phyloP scores from a whole-genome alignment of 2,888 invertebrate genomes.

The Athalia circularis region DNA sequence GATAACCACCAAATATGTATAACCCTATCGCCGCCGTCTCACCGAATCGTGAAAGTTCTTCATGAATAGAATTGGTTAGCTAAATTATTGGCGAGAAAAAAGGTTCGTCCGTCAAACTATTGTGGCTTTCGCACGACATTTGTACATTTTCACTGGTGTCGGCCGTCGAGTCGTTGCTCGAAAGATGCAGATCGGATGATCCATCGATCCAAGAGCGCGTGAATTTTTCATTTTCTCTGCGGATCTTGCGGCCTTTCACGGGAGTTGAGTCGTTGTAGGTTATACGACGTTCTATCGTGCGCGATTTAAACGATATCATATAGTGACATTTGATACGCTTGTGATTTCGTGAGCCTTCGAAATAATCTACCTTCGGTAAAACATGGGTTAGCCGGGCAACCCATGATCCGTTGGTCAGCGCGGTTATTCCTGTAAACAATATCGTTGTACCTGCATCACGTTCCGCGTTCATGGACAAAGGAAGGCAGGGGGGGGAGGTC shows the following conservation, averaged over 20 bases:
- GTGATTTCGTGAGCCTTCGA: constrained; percentile 1
- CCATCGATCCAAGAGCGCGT: not conserved
- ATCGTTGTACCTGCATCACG: constrained; percentile 20
- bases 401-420: constrained; percentile 7
- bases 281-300: not conserved
- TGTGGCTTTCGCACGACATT: not conserved
- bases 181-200: not conserved
- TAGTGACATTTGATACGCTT: constrained; percentile 30
- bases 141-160: too few relatives aligned
- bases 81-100: constrained; percentile 24
- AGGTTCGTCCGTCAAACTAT: not conserved
- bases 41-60: constrained; percentile 9
- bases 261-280: constrained; percentile 9
- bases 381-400: not conserved
- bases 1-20: not conserved
- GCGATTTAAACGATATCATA: constrained; percentile 22
- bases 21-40: not conserved
- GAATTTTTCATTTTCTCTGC: not conserved
- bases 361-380: not conserved
- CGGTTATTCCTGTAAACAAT: constrained; percentile 36
- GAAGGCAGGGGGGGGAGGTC: not conserved
- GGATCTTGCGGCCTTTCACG: constrained; percentile 12
- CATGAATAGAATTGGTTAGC: constrained; percentile 32
- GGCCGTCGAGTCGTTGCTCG: not conserved
- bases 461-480: not conserved